phyloP scores from a whole-genome alignment of 2,113 vertebrate species.

The Mixornis gularis region DNA sequence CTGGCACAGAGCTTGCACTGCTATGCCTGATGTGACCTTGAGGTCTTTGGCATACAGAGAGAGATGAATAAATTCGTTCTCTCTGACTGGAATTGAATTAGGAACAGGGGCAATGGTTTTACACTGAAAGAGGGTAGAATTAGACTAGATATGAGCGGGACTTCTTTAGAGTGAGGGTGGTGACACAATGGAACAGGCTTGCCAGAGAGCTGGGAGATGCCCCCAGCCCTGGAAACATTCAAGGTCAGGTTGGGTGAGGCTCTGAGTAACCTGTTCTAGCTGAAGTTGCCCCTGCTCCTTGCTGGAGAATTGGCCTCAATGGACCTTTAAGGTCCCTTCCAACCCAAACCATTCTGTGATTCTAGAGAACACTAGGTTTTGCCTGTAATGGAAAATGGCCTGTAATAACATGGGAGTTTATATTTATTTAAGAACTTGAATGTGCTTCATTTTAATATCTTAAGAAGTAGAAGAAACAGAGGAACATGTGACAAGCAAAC shows the following conservation, averaged over 20 bases:
- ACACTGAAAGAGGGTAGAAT: background rate
- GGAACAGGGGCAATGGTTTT: background rate
- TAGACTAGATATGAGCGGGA: no score
- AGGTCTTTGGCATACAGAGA: background rate
- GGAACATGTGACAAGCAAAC: background rate
- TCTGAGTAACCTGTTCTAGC: background rate
- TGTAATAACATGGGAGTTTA: background rate
- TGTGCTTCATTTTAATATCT: background rate
- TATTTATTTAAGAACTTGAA: background rate
- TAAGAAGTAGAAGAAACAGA: background rate
- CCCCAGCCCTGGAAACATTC: background rate
- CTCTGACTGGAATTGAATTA: background rate
- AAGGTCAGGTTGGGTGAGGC: accelerated
- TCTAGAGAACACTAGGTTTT: background rate
- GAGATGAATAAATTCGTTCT: background rate
- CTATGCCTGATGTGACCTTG: background rate
- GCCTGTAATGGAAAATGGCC: background rate
- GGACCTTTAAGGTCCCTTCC: background rate
- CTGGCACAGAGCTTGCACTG: background rate
- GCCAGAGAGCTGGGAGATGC: background rate
- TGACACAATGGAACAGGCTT: background rate
- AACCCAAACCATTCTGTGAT: background rate
- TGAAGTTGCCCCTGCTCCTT: background rate
- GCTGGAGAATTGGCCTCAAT: background rate
- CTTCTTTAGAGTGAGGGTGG: background rate